Evolutionary conservation across 2,113 vertebrate genomes (phyloP).

Genomic region (Copsychus sechellarum): DNA sequence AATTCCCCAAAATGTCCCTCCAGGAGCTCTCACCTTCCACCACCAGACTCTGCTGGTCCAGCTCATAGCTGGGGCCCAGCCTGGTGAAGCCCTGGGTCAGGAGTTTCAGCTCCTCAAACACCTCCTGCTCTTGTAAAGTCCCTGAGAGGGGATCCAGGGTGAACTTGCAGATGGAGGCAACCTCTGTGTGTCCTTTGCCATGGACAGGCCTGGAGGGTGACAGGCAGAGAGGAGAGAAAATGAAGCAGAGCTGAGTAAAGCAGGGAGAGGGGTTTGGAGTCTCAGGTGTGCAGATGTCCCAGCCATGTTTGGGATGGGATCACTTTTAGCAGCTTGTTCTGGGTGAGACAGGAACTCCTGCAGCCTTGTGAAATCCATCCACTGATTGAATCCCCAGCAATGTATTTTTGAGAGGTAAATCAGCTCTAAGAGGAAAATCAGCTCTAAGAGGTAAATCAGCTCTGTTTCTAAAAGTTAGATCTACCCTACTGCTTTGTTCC

Average conservation of each 20-base stretch:
- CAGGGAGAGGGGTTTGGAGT: not conserved
- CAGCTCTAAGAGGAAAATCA: not conserved
- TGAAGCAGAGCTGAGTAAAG: not conserved
- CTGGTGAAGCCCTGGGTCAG: slow-evolving; percentile 50
- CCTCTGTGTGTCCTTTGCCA: slow-evolving; percentile 8
- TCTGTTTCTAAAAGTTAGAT: not conserved
- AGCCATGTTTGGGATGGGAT: not conserved
- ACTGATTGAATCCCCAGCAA: not conserved
- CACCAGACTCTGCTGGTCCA: slow-evolving; percentile 65
- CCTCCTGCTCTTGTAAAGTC: not conserved
- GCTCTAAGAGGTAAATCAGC: not conserved
- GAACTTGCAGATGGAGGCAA: slow-evolving; percentile 63
- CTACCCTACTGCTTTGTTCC: not conserved
- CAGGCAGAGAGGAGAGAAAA: not conserved
- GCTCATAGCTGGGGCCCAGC: slow-evolving; percentile 62
- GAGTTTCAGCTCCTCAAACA: slow-evolving; percentile 63
- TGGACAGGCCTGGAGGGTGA: slow-evolving; percentile 38
- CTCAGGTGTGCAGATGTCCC: not conserved
- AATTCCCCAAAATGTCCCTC: not conserved
- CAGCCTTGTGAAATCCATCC: not conserved
- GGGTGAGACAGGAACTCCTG: not conserved
- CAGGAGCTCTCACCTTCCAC: slow-evolving; percentile 69
- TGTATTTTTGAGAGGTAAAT: not conserved
- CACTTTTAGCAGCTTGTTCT: not conserved
- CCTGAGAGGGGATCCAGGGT: not conserved